Base-by-base conservation (phyloP, 2,113 vertebrate species). In the Phalacrocorax aristotelis region DNA sequence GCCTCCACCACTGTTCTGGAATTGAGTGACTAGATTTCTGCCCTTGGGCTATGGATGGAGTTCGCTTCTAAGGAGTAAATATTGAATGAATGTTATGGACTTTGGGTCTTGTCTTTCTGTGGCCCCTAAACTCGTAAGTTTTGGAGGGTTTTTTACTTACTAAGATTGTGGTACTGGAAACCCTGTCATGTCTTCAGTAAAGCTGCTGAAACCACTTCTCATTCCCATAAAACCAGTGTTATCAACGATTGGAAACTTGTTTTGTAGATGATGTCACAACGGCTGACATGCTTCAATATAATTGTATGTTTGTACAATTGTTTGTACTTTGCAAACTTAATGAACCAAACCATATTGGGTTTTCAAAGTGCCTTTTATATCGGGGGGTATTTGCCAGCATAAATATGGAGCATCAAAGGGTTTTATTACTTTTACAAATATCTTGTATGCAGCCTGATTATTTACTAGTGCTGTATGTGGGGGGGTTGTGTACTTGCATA, bases 341-440 rank as follows among this genome's bases (percentile, higher is more conserved):
- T 78, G 95, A 98, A 97, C 97, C 98, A 98, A 98, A 98, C 98
- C 98, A 98, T 98, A 98, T 98, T 98, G 98, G 98, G 98, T 98
- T 98, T 98, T 98, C 98, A 96, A 99, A 99, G 99, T 99, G 99
- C 99, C 99, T 99, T 97, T 99, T 97, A 89, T 97, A 98, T 98
- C 95, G 87, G 89, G 95, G 95, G 87, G 90, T 98, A 91, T 98
- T 98, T 97, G 97, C 98, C 98, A 98, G 97, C 98, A 97, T 93
- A 96, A 97, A 96, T 90, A 76, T 27, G 61, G 93, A 96, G 92
- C 95, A 97, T 96, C 95, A 72, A 87, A 94, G 89, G 95, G 79
- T 72, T 94, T 97, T 96, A 95, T 95, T 97, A 93, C 92, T 98
- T 90, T 66, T 95, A 95, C 95, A 95, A 36, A 81, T 97, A 93